phyloP scores from a whole-genome alignment of 2,888 invertebrate species.

The Synanthedon andrenaeformis region DNA sequence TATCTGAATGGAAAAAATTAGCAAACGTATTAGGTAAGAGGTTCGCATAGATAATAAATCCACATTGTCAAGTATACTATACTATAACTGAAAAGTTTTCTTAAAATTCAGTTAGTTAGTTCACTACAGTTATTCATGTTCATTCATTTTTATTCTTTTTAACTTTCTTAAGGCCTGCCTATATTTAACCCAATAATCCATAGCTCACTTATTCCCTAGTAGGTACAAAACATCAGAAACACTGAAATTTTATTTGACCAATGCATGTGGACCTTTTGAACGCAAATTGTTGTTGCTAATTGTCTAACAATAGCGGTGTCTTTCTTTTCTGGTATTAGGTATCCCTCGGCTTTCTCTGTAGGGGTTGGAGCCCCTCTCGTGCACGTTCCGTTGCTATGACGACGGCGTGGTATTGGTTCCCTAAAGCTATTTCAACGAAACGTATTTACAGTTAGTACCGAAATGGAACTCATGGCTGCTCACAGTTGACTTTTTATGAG shows the following conservation, averaged over 20 bases:
- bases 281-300: slow-evolving; percentile 1
- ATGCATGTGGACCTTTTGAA: slow-evolving; percentile 15
- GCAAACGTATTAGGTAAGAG: no score
- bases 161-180: no score
- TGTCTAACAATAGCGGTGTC: slow-evolving; percentile 27
- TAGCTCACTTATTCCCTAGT: no score
- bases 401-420: slow-evolving; percentile 63
- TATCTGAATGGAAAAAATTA: no score
- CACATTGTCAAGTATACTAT: no score
- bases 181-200: no score
- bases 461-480: slow-evolving; percentile 4
- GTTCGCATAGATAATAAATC: no score
- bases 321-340: slow-evolving; percentile 41
- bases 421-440: slow-evolving; percentile 39
- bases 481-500: no score
- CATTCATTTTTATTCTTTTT: no score
- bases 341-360: slow-evolving; percentile 35
- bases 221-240: slow-evolving; percentile 12
- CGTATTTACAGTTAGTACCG: slow-evolving; percentile 20
- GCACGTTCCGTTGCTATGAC: slow-evolving; percentile 45
- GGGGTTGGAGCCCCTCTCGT: slow-evolving; percentile 45
- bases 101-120: no score
- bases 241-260: slow-evolving; percentile 32
- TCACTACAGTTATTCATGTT: no score
- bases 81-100: no score